Conservation (phyloP, 2,888 invertebrate species). For the Fabriciana adippe region DNA sequence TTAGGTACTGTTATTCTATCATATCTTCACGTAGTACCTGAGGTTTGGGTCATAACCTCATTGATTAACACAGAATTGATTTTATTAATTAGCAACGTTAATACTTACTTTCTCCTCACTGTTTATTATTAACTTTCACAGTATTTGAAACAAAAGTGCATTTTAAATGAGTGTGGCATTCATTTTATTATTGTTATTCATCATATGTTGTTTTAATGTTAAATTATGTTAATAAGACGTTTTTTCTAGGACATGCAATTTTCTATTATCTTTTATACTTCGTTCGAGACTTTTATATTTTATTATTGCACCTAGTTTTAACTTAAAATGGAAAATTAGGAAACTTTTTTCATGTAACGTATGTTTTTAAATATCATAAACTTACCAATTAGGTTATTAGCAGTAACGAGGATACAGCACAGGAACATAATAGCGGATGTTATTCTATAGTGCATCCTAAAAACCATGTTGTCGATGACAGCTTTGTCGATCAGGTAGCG, state of each 20-base stretch:
- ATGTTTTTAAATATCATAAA: conserved; percentile 42
- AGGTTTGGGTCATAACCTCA: conserved; percentile 43
- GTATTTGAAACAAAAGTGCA: conserved; percentile 7
- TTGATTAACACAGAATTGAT: conserved; percentile 42
- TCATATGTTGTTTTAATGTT: conserved; percentile 6
- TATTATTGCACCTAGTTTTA: too few species aligned
- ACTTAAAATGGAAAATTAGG: not conserved
- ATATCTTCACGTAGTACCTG: conserved; percentile 49
- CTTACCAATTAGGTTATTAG: conserved; percentile 95
- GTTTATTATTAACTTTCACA: conserved; percentile 32
- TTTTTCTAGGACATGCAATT: too few species aligned
- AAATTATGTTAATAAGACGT: conserved; percentile 14
- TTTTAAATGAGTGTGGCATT: conserved; percentile 19
- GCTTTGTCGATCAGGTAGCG: conserved; percentile 94
- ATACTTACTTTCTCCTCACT: conserved; percentile 28
- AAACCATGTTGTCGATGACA: conserved; percentile 94
- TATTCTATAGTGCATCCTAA: conserved; percentile 93
- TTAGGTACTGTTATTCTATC: conserved; percentile 53
- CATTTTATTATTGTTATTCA: conserved; percentile 22
- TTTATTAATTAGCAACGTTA: conserved; percentile 15
- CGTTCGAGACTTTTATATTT: too few species aligned
- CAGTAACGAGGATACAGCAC: conserved; percentile 93
- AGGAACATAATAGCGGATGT: conserved; percentile 93
- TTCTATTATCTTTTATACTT: too few species aligned
- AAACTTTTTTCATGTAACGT: not conserved